Percentiles rank a stretch among this genome's conserved stretches.
Conservation (phyloP, 1,140 invertebrate genomes). For the Heliconius himera region DNA sequence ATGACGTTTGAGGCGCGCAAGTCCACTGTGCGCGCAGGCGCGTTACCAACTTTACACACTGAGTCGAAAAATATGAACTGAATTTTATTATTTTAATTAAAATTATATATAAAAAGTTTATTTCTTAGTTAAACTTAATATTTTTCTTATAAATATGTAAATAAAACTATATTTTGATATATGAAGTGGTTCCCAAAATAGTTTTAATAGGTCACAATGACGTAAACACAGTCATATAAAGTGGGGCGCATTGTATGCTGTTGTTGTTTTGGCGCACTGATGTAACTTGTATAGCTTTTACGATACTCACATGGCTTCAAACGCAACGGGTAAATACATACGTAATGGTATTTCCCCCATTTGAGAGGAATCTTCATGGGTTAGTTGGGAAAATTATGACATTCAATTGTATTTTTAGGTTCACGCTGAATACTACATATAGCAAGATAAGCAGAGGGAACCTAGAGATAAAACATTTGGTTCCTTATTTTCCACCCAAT, state of each 20-base stretch:
- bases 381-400: background rate
- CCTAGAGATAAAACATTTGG: background rate
- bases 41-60: slow-evolving; percentile 7
- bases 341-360: background rate
- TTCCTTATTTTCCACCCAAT: too few species aligned
- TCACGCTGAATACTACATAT: background rate
- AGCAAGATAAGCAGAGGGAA: too few species aligned
- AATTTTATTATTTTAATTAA: slow-evolving; percentile 7
- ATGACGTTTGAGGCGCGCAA: slow-evolving; percentile 70
- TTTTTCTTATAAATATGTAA: background rate
- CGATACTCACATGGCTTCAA: background rate
- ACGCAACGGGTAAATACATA: background rate
- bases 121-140: too few species aligned
- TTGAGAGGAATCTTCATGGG: background rate
- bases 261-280: slow-evolving; percentile 30
- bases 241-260: slow-evolving; percentile 17
- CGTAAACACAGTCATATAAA: slow-evolving; percentile 17
- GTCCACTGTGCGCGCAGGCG: slow-evolving; percentile 60
- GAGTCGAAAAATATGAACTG: slow-evolving; percentile 8
- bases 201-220: slow-evolving; percentile 31
- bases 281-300: slow-evolving; percentile 21
- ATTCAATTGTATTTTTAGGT: background rate
- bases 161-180: background rate
- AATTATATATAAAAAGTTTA: background rate
- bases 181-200: background rate